Evolutionary conservation across 1,140 invertebrate species (phyloP).

Genomic region (Eriosoma lanigerum): DNA sequence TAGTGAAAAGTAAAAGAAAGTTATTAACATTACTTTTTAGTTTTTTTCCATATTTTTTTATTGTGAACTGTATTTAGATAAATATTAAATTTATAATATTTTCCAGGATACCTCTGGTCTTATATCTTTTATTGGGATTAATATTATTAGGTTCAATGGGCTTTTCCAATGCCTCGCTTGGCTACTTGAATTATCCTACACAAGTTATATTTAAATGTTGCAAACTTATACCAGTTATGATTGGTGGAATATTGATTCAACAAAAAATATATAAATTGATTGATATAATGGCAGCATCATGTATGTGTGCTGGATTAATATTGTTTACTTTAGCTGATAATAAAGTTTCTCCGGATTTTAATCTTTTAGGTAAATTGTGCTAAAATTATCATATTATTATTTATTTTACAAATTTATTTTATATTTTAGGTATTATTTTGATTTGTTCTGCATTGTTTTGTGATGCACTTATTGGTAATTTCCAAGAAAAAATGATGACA

Average conservation of each 20-base stretch:
- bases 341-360: slow-evolving; percentile 84
- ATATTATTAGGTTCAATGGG: slow-evolving; percentile 94
- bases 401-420: slow-evolving; percentile 16
- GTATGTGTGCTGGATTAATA: slow-evolving; percentile 89
- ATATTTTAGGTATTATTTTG: slow-evolving; percentile 71
- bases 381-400: slow-evolving; percentile 29
- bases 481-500: slow-evolving; percentile 93
- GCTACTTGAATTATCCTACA: slow-evolving; percentile 93
- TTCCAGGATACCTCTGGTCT: slow-evolving; percentile 80
- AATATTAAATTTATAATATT: slow-evolving; percentile 52
- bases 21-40: too few relatives aligned
- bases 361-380: slow-evolving; percentile 64
- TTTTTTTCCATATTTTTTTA: too few relatives aligned
- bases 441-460: slow-evolving; percentile 85
- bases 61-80: too few relatives aligned
- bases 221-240: slow-evolving; percentile 91
- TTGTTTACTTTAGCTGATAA: slow-evolving; percentile 92
- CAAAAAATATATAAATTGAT: slow-evolving; percentile 81
- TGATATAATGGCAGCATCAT: slow-evolving; percentile 79
- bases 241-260: slow-evolving; percentile 89
- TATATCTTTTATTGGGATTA: slow-evolving; percentile 79
- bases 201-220: slow-evolving; percentile 94
- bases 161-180: slow-evolving; percentile 91
- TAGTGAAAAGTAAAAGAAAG: too few relatives aligned
- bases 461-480: slow-evolving; percentile 93